phyloP scores from a whole-genome alignment of 2,797 vertebrate genomes.

The Catharus ustulatus region DNA sequence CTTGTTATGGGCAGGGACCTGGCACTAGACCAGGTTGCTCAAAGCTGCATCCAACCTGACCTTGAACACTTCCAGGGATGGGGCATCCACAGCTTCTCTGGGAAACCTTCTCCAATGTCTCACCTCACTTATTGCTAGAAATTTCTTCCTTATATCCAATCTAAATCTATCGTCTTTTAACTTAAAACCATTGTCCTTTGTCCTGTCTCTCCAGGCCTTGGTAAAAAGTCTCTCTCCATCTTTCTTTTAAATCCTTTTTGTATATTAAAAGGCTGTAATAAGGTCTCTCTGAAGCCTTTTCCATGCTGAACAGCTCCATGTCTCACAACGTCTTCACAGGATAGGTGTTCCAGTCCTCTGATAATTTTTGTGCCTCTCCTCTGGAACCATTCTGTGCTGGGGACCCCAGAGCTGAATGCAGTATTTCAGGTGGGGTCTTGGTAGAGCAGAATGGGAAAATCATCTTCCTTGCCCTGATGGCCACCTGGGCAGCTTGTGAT shows the following conservation, averaged over 20 bases:
- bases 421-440: background rate
- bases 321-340: background rate
- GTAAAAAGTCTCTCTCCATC: background rate
- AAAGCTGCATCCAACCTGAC: fast-evolving
- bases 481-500: background rate
- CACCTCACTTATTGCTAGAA: background rate
- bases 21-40: background rate
- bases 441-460: background rate
- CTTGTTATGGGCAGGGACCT: background rate
- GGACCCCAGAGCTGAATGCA: fast-evolving
- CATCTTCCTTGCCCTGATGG: background rate
- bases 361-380: background rate
- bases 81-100: background rate
- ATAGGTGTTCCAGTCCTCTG: background rate
- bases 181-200: background rate
- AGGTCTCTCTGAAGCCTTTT: background rate
- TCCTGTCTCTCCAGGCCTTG: background rate
- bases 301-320: background rate
- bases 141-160: background rate
- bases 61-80: background rate
- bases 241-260: background rate
- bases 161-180: background rate
- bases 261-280: background rate
- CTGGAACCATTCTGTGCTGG: background rate
- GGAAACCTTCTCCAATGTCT: background rate